phyloP scores from a whole-genome alignment of 2,888 invertebrate species.

The Cephus pygmeus region DNA sequence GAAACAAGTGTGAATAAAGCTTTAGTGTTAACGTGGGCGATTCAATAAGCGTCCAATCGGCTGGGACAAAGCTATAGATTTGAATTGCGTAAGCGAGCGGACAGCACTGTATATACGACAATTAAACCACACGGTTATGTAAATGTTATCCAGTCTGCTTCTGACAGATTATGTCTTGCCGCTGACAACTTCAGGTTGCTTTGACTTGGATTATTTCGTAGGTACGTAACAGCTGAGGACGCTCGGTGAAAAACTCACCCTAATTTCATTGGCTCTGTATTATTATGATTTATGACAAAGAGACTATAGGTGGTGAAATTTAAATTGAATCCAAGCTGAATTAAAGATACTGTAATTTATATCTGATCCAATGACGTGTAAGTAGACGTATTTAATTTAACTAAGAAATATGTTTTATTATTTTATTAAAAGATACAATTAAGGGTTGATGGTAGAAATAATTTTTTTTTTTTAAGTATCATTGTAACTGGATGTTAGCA shows the following conservation, averaged over 20 bases:
- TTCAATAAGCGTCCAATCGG: background rate
- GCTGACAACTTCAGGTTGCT: constrained; percentile 29
- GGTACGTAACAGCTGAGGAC: background rate
- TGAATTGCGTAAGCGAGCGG: constrained; percentile 40
- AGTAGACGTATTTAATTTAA: background rate
- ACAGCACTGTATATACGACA: constrained; percentile 37
- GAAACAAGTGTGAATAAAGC: background rate
- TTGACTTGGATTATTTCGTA: background rate
- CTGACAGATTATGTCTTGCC: constrained; percentile 54
- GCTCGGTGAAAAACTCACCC: background rate
- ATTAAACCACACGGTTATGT: constrained; percentile 53
- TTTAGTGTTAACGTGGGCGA: background rate
- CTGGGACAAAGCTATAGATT: constrained; percentile 8
- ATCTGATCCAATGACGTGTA: background rate
- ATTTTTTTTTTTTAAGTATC: background rate
- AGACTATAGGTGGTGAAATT: background rate
- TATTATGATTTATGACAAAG: background rate
- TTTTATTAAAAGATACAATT: background rate
- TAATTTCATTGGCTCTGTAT: background rate
- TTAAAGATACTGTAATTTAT: background rate
- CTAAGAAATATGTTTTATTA: background rate
- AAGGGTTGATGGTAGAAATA: background rate
- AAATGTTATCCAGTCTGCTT: constrained; percentile 49
- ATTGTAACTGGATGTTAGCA: background rate
- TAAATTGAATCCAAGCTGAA: background rate